Conservation (phyloP, 2,888 invertebrate species). For the Parnassius apollo region DNA sequence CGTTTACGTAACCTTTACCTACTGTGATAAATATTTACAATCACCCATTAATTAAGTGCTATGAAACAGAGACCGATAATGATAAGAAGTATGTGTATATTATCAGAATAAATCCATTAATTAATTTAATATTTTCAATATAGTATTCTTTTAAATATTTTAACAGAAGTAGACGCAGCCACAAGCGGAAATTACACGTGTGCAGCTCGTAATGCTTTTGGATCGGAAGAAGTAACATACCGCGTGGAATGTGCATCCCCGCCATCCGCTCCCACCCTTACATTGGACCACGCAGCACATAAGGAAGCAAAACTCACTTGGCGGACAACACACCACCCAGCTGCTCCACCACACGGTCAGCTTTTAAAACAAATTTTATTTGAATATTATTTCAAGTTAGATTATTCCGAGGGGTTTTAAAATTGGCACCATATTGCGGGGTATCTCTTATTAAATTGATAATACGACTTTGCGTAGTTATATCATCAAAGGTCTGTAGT, state of each 20-base stretch:
- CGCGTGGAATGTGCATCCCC: constrained; percentile 89
- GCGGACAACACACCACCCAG: constrained; percentile 80
- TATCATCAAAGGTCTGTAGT: too few species aligned
- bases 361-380: constrained; percentile 1
- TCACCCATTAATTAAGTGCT: too few species aligned
- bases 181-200: constrained; percentile 91
- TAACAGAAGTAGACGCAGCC: constrained; percentile 84
- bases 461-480: too few species aligned
- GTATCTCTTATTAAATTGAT: too few species aligned
- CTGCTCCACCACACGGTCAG: constrained; percentile 76
- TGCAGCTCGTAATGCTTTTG: constrained; percentile 90
- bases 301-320: constrained; percentile 79
- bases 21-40: too few species aligned
- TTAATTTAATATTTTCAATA: neutral
- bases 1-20: too few species aligned
- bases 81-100: too few species aligned
- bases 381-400: neutral
- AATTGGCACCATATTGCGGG: too few species aligned
- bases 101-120: too few species aligned
- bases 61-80: too few species aligned
- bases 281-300: constrained; percentile 85
- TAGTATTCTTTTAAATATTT: constrained; percentile 3
- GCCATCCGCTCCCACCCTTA: constrained; percentile 85
- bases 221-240: constrained; percentile 91
- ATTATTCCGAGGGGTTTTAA: too few species aligned